Evolutionary conservation across 2,888 invertebrate genomes (phyloP).

Genomic region (Zootermopsis nevadensis): DNA sequence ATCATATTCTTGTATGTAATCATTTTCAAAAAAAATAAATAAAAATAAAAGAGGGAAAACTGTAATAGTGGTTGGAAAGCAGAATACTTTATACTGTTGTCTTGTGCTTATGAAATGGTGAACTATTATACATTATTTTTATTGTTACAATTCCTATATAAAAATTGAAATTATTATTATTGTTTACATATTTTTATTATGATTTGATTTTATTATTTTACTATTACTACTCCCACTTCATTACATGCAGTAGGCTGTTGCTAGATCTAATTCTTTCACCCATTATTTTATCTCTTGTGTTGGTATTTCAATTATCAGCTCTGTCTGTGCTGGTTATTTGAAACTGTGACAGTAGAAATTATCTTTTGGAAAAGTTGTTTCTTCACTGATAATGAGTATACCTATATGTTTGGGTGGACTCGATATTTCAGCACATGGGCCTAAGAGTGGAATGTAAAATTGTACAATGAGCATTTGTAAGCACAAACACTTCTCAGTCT

Average conservation of each 20-base stretch:
- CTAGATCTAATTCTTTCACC: background rate
- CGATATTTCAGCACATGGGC: no score
- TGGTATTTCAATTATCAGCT: background rate
- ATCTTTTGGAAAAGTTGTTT: background rate
- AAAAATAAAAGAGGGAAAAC: background rate
- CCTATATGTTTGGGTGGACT: no score
- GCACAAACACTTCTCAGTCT: no score
- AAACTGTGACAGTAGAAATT: background rate
- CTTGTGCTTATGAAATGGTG: slow-evolving; percentile 43
- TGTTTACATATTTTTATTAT: slow-evolving; percentile 1
- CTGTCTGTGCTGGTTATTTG: background rate
- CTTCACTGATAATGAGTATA: no score
- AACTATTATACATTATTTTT: slow-evolving; percentile 44
- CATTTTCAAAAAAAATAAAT: slow-evolving; percentile 18
- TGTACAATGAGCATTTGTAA: no score
- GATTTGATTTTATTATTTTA: background rate
- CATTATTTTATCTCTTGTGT: background rate
- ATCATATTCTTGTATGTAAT: slow-evolving; percentile 38
- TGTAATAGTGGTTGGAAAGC: slow-evolving; percentile 52
- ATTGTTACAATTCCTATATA: slow-evolving; percentile 35
- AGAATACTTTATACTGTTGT: slow-evolving; percentile 46
- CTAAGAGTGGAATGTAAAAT: no score
- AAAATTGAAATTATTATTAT: slow-evolving; percentile 25
- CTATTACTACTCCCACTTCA: background rate
- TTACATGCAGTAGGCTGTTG: background rate